phyloP scores from a whole-genome alignment of 2,888 invertebrate genomes.

The Incurvaria masculella region DNA sequence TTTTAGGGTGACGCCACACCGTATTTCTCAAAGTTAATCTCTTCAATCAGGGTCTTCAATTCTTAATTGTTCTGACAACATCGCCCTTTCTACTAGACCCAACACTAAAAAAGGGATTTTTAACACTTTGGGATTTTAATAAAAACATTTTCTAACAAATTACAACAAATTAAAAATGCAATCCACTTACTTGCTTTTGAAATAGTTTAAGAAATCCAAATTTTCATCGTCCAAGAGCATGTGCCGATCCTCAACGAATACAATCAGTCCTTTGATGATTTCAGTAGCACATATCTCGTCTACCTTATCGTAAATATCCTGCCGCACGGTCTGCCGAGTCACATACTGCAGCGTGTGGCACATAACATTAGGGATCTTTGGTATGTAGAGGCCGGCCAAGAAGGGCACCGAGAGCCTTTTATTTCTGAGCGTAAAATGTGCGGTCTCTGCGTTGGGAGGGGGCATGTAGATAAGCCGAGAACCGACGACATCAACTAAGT shows the following conservation, averaged over 20 bases:
- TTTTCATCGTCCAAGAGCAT: slow-evolving; percentile 35
- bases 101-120: no score
- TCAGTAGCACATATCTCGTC: slow-evolving; percentile 27
- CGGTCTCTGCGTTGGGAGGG: slow-evolving; percentile 27
- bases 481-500: slow-evolving; percentile 33
- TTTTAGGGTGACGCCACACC: no score
- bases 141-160: no score
- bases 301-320: slow-evolving; percentile 26
- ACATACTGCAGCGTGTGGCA: slow-evolving; percentile 28
- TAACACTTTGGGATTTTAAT: no score
- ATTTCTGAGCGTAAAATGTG: slow-evolving; percentile 23
- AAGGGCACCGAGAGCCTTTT: slow-evolving; percentile 23
- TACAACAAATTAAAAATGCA: background rate
- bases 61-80: no score
- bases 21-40: no score
- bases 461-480: slow-evolving; percentile 34
- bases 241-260: slow-evolving; percentile 44
- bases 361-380: slow-evolving; percentile 37
- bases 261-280: slow-evolving; percentile 37
- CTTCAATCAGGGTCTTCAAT: no score
- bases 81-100: no score
- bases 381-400: slow-evolving; percentile 39
- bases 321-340: slow-evolving; percentile 23
- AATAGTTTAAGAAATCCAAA: slow-evolving; percentile 37
- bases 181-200: slow-evolving; percentile 39